These are phyloP conservation scores for Phorcus lineatus DNA, from an alignment of 2,888 invertebrate genomes.

Conservation along the genomic window DNA sequence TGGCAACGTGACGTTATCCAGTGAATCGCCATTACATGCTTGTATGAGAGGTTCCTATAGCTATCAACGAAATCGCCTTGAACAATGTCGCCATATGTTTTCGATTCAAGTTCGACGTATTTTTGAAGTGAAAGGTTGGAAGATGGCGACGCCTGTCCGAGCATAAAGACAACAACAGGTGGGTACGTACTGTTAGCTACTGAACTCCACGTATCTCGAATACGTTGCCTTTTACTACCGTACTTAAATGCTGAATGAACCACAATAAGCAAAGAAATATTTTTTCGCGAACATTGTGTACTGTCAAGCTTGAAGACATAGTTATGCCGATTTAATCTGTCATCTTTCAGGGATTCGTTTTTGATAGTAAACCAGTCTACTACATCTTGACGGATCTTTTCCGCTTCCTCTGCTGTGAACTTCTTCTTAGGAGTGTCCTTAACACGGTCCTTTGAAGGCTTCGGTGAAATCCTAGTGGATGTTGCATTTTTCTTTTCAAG, in stretches of 20 bases:
- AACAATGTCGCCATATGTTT: constrained; percentile 52
- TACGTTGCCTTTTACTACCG: constrained; percentile 37
- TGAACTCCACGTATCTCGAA: constrained; percentile 54
- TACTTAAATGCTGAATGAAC: constrained; percentile 50
- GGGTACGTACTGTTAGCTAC: constrained; percentile 36
- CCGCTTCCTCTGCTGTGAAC: too few species aligned
- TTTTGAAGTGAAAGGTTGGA: neutral
- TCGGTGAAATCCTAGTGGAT: too few species aligned
- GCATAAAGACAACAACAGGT: constrained; percentile 41
- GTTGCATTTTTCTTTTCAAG: too few species aligned
- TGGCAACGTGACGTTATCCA: constrained; percentile 69
- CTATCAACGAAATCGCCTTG: constrained; percentile 68
- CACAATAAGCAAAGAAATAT: constrained; percentile 40
- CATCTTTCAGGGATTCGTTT: neutral
- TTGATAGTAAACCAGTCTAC: neutral
- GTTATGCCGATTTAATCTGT: constrained; percentile 33
- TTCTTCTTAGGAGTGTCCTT: too few species aligned
- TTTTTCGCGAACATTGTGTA: constrained; percentile 33
- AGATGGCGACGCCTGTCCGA: constrained; percentile 30
- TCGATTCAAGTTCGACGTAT: constrained; percentile 43
- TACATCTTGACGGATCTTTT: neutral
- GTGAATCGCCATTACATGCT: constrained; percentile 64
- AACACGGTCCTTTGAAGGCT: too few species aligned
- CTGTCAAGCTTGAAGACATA: constrained; percentile 39
- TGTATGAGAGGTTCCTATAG: constrained; percentile 72